These are phyloP conservation scores for Ophiodon elongatus DNA, from an alignment of 2,113 vertebrate species.

Conservation along the genomic window DNA sequence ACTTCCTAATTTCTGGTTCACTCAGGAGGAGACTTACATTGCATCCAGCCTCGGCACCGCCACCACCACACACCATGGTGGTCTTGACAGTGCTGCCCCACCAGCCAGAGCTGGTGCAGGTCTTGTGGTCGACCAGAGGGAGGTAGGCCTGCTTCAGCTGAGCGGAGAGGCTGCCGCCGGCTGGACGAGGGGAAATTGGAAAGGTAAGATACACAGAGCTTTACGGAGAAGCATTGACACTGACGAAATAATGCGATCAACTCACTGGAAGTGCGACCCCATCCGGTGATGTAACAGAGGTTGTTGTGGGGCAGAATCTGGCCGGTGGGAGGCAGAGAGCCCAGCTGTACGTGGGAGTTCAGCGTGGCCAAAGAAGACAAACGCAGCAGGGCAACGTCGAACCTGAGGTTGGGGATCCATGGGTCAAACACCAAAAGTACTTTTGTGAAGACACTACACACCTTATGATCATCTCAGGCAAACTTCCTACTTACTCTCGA, in stretches of 20 bases:
- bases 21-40: conserved; percentile 76
- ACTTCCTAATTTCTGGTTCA: neutral
- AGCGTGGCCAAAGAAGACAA: conserved; percentile 78
- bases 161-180: conserved; percentile 81
- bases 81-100: conserved; percentile 87
- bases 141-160: conserved; percentile 87
- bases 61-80: conserved; percentile 90
- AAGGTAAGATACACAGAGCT: neutral
- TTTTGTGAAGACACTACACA: neutral
- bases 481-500: no score
- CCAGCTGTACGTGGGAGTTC: conserved; percentile 87
- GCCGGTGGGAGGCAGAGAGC: conserved; percentile 78
- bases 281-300: conserved; percentile 89
- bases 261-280: conserved; percentile 89
- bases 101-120: conserved; percentile 82
- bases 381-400: conserved; percentile 84
- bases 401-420: conserved; percentile 44
- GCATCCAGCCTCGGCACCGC: conserved; percentile 84
- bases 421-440: neutral
- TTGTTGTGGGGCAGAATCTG: conserved; percentile 84
- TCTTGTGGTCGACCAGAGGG: conserved; percentile 80
- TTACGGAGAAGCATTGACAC: neutral
- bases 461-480: no score
- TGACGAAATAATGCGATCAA: neutral
- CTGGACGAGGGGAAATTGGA: conserved; percentile 58